Evolutionary conservation across 2,888 invertebrate genomes (phyloP).

Genomic region (Drosophila gaucha): DNA sequence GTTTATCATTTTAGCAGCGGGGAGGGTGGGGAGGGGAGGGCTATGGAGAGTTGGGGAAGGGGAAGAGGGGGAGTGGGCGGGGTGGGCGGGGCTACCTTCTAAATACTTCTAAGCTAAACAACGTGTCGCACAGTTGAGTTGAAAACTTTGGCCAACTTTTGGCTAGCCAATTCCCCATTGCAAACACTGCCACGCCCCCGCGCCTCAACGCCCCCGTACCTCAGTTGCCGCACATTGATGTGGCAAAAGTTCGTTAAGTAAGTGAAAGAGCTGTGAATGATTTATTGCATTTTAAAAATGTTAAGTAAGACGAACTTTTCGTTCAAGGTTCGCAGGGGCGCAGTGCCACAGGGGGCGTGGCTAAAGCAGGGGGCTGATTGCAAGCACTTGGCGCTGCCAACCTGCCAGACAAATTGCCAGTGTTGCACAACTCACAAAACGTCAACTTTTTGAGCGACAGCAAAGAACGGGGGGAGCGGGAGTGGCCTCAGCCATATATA

Average conservation of each 20-base stretch:
- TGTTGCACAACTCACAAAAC: conserved; percentile 30
- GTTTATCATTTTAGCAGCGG: not conserved
- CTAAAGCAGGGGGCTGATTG: no score
- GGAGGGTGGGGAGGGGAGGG: not conserved
- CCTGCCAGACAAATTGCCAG: conserved; percentile 50
- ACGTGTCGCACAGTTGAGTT: conserved; percentile 59
- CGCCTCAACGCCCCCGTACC: not conserved
- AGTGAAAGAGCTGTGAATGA: conserved; percentile 80
- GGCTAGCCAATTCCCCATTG: conserved; percentile 42
- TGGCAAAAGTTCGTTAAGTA: conserved; percentile 79
- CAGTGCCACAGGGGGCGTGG: conserved; percentile 6
- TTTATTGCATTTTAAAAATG: conserved; percentile 80
- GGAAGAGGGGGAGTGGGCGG: not conserved
- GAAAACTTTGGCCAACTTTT: conserved; percentile 62
- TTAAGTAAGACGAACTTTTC: conserved; percentile 60
- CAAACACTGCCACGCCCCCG: conserved; percentile 11
- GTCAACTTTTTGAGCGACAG: conserved; percentile 24
- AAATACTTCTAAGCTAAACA: conserved; percentile 62
- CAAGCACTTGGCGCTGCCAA: conserved; percentile 31
- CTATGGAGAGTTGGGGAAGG: no score
- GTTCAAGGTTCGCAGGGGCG: not conserved
- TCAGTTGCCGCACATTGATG: conserved; percentile 33
- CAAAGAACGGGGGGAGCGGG: not conserved
- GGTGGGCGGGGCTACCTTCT: conserved; percentile 17
- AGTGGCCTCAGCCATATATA: not conserved